phyloP scores from a whole-genome alignment of 2,888 invertebrate species.

The Gordius sp. region DNA sequence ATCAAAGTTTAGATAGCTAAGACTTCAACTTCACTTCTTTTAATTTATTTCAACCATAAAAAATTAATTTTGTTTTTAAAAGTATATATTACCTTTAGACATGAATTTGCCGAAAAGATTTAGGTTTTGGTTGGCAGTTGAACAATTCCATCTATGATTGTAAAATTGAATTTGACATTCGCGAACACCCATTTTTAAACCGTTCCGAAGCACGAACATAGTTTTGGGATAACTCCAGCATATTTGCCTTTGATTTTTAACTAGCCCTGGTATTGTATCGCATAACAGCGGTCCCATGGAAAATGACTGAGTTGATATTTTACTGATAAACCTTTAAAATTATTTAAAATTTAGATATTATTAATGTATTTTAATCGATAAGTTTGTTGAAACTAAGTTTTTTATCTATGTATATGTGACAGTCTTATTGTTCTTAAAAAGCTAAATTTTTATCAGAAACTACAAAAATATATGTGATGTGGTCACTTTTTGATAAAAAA shows the following conservation, averaged over 20 bases:
- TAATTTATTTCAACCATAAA: too few relatives aligned
- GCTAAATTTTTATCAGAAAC: too few relatives aligned
- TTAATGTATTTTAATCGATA: too few relatives aligned
- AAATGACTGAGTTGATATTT: not conserved
- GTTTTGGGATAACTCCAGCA: conserved; percentile 3
- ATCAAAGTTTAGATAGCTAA: too few relatives aligned
- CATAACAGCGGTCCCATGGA: not conserved
- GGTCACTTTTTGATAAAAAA: too few relatives aligned
- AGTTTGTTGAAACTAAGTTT: too few relatives aligned
- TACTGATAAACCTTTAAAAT: conserved; percentile 13
- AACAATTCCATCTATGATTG: conserved; percentile 4
- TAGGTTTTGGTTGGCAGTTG: not conserved
- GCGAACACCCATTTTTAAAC: not conserved
- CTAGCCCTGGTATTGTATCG: conserved; percentile 1
- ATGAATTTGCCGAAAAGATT: not conserved
- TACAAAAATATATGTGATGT: too few relatives aligned
- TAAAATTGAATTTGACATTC: conserved; percentile 9
- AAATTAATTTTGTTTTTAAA: not conserved
- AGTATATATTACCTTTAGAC: not conserved
- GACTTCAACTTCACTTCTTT: too few relatives aligned
- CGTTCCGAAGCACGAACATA: not conserved
- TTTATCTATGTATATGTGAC: too few relatives aligned
- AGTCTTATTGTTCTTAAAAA: too few relatives aligned
- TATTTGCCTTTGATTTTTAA: not conserved
- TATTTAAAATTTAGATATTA: too few relatives aligned